These are phyloP conservation scores for Tetramorium simillimum DNA, from an alignment of 1,140 invertebrate genomes.

Conservation along the genomic window DNA sequence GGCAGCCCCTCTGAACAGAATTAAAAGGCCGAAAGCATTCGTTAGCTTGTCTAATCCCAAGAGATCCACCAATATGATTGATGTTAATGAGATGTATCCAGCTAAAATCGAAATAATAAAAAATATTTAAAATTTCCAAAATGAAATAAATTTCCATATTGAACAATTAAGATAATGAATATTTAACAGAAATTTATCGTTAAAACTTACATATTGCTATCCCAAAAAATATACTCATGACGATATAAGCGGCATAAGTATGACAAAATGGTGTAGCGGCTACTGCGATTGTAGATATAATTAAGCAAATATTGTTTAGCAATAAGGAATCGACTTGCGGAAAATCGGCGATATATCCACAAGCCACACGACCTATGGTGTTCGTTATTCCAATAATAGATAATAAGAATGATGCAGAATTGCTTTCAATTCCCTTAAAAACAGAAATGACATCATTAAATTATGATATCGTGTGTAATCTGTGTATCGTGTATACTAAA, in stretches of 20 bases:
- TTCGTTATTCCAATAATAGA: conserved; percentile 99
- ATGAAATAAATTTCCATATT: not conserved
- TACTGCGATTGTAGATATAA: conserved; percentile 95
- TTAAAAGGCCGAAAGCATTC: conserved; percentile 98
- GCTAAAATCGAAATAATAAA: conserved; percentile 88
- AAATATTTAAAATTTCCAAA: not conserved
- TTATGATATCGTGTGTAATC: not conserved
- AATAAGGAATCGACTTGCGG: conserved; percentile 95
- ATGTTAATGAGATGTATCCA: conserved; percentile 98
- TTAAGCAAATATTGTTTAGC: conserved; percentile 97
- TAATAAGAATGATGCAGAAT: conserved; percentile 93
- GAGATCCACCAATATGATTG: conserved; percentile 98
- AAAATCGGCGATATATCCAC: conserved; percentile 94
- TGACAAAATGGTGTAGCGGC: conserved; percentile 93
- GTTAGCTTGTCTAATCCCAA: conserved; percentile 98
- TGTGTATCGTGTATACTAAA: no score
- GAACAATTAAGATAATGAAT: not conserved
- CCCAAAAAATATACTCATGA: conserved; percentile 96
- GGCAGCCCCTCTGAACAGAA: conserved; percentile 96
- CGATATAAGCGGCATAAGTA: conserved; percentile 91
- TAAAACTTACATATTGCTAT: conserved; percentile 96
- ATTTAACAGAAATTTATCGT: not conserved
- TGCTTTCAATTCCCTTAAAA: conserved; percentile 90
- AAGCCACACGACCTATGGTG: conserved; percentile 94
- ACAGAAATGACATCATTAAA: not conserved